phyloP scores from a whole-genome alignment of 2,888 invertebrate species.

The Phortica okadai region DNA sequence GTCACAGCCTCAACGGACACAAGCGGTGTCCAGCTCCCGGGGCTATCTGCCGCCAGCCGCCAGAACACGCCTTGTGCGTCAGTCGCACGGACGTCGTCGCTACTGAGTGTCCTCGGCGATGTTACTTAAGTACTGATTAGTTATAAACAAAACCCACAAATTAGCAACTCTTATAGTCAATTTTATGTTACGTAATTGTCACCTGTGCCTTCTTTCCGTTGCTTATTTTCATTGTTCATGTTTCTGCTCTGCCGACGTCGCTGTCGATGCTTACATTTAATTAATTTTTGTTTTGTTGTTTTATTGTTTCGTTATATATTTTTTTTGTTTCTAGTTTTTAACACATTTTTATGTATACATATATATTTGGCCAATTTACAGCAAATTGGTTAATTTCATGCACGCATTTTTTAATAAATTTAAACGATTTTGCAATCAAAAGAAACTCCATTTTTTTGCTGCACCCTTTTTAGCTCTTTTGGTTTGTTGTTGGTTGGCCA shows the following conservation, averaged over 20 bases:
- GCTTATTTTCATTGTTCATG: too few relatives aligned
- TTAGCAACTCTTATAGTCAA: conserved; percentile 44
- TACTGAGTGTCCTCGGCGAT: neutral
- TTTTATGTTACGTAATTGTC: neutral
- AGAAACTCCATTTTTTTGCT: neutral
- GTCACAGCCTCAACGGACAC: neutral
- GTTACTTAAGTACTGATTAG: conserved; percentile 60
- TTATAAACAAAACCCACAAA: conserved; percentile 45
- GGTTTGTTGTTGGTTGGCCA: neutral
- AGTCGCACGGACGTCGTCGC: neutral
- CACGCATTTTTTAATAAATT: conserved; percentile 27
- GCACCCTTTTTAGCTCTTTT: neutral
- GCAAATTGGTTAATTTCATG: conserved; percentile 5
- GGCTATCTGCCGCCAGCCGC: conserved; percentile 19
- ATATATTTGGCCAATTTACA: conserved; percentile 38
- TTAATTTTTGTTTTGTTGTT: too few relatives aligned
- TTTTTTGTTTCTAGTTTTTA: conserved; percentile 22
- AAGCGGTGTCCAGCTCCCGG: neutral
- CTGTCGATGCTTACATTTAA: too few relatives aligned
- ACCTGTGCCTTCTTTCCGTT: too few relatives aligned
- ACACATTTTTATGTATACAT: conserved; percentile 57
- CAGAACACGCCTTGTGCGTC: conserved; percentile 3
- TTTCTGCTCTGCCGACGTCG: too few relatives aligned
- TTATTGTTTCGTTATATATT: neutral
- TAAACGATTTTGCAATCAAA: neutral